Percentiles rank a stretch among this genome's conserved stretches.
Conservation (phyloP, 2,797 vertebrate species). For the Squalus acanthias region DNA sequence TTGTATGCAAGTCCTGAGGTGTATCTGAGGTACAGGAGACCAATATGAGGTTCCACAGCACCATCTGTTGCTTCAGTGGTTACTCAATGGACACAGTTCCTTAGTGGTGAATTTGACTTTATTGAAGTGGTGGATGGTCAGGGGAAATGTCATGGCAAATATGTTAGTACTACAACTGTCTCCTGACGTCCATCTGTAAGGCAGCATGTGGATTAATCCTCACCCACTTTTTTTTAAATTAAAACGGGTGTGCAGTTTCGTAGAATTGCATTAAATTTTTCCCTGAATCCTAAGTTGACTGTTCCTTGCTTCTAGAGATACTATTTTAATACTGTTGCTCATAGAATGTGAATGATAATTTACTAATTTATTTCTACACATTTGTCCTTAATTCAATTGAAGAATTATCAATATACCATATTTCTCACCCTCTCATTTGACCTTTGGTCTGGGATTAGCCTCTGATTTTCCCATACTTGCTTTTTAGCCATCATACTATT, state of each 20-base stretch:
- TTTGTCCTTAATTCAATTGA: not conserved
- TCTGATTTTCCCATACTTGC: not conserved
- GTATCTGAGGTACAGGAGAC: not conserved
- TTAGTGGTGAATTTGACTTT: not conserved
- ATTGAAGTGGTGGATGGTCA: not conserved
- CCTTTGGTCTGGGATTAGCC: not conserved
- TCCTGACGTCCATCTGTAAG: not conserved
- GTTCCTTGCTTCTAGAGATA: not conserved
- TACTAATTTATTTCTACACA: not conserved
- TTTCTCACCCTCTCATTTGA: not conserved
- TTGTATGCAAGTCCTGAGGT: not conserved
- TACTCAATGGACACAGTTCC: not conserved
- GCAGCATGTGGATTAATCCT: not conserved
- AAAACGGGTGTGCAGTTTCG: not conserved
- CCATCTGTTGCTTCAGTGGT: not conserved
- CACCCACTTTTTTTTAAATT: not conserved
- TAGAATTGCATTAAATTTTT: not conserved
- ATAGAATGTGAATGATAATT: not conserved
- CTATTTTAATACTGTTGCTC: not conserved
- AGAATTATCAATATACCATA: not conserved
- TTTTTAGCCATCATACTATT: not conserved
- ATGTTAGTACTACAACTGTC: not conserved
- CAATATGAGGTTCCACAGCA: not conserved
- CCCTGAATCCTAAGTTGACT: not conserved
- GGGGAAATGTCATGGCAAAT: not conserved